phyloP scores from a whole-genome alignment of 2,888 invertebrate species.

The Epistrophe grossulariae region DNA sequence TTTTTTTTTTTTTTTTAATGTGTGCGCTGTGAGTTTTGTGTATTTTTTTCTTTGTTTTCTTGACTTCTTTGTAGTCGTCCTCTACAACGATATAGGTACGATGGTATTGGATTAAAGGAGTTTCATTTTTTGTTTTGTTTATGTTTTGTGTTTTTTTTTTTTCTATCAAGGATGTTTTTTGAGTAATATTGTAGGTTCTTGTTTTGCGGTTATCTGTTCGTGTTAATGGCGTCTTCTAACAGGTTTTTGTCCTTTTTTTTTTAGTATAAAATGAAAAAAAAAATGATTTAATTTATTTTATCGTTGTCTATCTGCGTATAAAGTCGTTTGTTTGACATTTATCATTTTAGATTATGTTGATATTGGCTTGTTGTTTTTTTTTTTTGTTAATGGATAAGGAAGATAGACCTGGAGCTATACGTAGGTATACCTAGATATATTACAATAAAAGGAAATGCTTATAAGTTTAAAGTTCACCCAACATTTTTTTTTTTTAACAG shows the following conservation, averaged over 20 bases:
- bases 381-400: neutral
- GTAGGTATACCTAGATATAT: neutral
- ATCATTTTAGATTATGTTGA: conserved; percentile 25
- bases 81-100: conserved; percentile 12
- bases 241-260: conserved; percentile 53
- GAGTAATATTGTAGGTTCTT: conserved; percentile 56
- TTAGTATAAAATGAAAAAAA: neutral
- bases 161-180: conserved; percentile 50
- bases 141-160: conserved; percentile 29
- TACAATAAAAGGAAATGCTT: conserved; percentile 32
- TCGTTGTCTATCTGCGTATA: conserved; percentile 27
- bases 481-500: conserved; percentile 5
- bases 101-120: conserved; percentile 2
- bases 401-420: neutral
- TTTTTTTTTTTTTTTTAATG: conserved; percentile 5
- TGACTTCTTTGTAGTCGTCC: conserved; percentile 25
- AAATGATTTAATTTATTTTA: conserved; percentile 53
- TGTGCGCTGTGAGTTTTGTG: conserved; percentile 23
- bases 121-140: conserved; percentile 6
- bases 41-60: conserved; percentile 15
- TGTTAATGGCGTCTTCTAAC: conserved; percentile 60
- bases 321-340: conserved; percentile 44
- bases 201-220: conserved; percentile 71
- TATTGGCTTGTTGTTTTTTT: conserved; percentile 28
- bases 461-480: conserved; percentile 37